Conservation (phyloP, 2,888 invertebrate genomes). For the Coleophora flavipennella region DNA sequence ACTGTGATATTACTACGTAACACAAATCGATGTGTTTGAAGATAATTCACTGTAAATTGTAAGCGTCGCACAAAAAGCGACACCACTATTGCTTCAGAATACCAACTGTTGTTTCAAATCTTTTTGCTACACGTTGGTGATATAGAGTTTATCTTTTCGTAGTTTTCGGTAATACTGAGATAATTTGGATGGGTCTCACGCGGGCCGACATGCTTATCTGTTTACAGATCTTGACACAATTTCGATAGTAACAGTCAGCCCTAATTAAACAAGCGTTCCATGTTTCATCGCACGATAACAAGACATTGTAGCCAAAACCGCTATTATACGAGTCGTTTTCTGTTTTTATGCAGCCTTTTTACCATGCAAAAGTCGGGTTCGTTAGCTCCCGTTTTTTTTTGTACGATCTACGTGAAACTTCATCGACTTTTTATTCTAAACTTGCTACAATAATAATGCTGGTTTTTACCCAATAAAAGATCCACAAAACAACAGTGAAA, state of each 20-base stretch:
- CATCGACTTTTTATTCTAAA: constrained; percentile 5
- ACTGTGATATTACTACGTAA: constrained; percentile 20
- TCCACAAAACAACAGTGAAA: constrained; percentile 10
- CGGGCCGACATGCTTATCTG: constrained; percentile 36
- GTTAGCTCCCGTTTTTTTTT: constrained; percentile 10
- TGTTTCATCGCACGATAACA: constrained; percentile 4
- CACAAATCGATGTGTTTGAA: constrained; percentile 20
- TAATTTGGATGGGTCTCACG: too few species aligned
- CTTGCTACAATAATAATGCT: constrained; percentile 1
- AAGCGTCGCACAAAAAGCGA: neutral
- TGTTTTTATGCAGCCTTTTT: neutral
- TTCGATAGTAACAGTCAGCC: constrained; percentile 42
- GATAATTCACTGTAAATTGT: neutral
- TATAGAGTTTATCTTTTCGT: neutral
- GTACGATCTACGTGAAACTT: constrained; percentile 1
- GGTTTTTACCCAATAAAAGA: constrained; percentile 6
- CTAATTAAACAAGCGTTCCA: constrained; percentile 28
- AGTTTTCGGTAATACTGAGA: neutral
- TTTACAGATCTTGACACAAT: constrained; percentile 62
- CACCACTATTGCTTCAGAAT: too few species aligned
- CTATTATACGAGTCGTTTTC: neutral
- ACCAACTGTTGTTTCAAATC: neutral
- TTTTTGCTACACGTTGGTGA: neutral
- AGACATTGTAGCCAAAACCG: neutral
- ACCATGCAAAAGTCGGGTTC: constrained; percentile 3